Conservation (phyloP, 2,797 vertebrate genomes). For the Falco columbarius region DNA sequence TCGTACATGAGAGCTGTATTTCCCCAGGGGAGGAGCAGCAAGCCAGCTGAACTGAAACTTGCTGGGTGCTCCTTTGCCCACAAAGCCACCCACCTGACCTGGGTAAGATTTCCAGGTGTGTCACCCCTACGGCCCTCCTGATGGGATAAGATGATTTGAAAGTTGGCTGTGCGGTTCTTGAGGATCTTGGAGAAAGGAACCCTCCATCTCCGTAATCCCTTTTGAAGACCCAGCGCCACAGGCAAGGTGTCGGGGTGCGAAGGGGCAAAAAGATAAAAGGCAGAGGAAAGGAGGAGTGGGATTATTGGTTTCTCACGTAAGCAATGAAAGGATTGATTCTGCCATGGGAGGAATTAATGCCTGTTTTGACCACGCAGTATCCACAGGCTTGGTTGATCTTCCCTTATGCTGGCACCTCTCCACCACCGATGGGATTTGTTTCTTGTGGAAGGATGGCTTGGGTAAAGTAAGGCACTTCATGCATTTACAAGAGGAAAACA, state of each 20-base stretch:
- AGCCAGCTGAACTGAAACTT: neutral
- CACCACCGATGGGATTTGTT: neutral
- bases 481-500: neutral
- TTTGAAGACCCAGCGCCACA: neutral
- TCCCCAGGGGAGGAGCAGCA: neutral
- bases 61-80: neutral
- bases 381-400: neutral
- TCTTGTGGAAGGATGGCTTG: neutral
- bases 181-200: neutral
- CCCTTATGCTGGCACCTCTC: accelerated
- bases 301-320: neutral
- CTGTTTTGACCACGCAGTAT: too few species aligned
- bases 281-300: neutral
- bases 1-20: neutral
- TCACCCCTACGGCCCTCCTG: accelerated
- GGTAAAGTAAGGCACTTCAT: neutral
- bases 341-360: neutral
- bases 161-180: neutral
- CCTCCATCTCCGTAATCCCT: accelerated
- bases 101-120: neutral
- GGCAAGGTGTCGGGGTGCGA: neutral
- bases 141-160: neutral
- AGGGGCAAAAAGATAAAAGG: neutral
- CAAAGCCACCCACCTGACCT: neutral
- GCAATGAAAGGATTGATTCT: neutral